Conservation (phyloP, 2,113 vertebrate genomes). For the Macheiramphus alcinus region DNA sequence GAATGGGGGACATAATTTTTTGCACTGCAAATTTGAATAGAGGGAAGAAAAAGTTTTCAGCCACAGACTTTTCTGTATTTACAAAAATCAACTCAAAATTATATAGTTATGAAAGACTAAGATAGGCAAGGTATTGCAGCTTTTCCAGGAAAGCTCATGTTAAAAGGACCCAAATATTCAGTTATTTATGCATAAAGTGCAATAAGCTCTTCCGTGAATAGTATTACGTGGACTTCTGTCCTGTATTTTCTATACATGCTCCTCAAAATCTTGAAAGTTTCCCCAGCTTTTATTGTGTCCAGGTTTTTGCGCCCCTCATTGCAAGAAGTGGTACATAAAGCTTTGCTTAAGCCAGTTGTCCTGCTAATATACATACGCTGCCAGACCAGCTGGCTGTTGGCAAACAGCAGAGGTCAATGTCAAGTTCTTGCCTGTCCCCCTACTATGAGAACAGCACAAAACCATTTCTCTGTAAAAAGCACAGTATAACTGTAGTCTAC, state of each 20-base stretch:
- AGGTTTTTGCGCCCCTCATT: neutral
- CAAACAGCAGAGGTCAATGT: constrained; percentile 16
- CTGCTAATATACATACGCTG: neutral
- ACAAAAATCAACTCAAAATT: neutral
- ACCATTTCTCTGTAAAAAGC: neutral
- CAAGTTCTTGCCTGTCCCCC: neutral
- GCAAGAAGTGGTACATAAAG: neutral
- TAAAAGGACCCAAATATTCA: neutral
- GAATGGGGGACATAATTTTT: neutral
- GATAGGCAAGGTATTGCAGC: neutral
- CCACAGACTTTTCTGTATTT: neutral
- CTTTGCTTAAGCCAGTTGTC: neutral
- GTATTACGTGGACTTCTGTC: neutral
- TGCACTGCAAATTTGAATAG: neutral
- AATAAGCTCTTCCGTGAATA: neutral
- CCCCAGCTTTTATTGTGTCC: neutral
- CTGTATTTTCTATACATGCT: neutral
- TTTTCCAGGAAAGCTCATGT: neutral
- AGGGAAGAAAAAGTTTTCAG: neutral
- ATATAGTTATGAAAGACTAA: neutral
- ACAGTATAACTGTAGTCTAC: neutral
- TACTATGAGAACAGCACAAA: neutral
- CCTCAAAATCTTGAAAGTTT: neutral
- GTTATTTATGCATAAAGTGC: neutral
- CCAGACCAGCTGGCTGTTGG: constrained; percentile 8